These are phyloP conservation scores for Pseudobourletiella spinata DNA, from an alignment of 1,140 invertebrate genomes.

Conservation along the genomic window DNA sequence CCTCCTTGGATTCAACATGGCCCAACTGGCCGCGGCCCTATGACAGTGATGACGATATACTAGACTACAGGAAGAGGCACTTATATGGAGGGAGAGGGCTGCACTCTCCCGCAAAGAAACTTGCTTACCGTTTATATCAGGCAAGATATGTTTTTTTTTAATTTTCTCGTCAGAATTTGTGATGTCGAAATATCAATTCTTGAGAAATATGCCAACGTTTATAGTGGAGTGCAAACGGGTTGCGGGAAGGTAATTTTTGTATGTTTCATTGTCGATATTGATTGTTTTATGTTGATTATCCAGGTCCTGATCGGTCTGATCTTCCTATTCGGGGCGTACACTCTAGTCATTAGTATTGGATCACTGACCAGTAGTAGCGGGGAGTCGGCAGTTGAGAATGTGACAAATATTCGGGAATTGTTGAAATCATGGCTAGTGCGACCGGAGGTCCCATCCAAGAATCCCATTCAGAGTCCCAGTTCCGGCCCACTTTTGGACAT, in stretches of 20 bases:
- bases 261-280: not conserved
- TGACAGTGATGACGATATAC: not conserved
- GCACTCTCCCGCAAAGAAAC: not conserved
- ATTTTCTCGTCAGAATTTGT: not conserved
- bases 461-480: conserved; percentile 1
- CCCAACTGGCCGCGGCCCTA: not conserved
- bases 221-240: not conserved
- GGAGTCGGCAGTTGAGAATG: not conserved
- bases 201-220: not conserved
- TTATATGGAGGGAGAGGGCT: not conserved
- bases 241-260: not conserved
- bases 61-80: not conserved
- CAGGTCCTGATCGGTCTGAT: conserved; percentile 28
- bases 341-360: conserved; percentile 29
- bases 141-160: not conserved
- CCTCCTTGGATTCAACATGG: not conserved
- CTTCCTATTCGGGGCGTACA: conserved; percentile 21
- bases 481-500: conserved; percentile 17
- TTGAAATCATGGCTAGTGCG: conserved; percentile 23
- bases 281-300: not conserved
- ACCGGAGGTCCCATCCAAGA: not conserved
- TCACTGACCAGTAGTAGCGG: not conserved
- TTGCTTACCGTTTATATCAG: not conserved
- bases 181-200: not conserved
- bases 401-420: conserved; percentile 13